phyloP scores from a whole-genome alignment of 2,888 invertebrate species.

The Lycaena phlaeas region DNA sequence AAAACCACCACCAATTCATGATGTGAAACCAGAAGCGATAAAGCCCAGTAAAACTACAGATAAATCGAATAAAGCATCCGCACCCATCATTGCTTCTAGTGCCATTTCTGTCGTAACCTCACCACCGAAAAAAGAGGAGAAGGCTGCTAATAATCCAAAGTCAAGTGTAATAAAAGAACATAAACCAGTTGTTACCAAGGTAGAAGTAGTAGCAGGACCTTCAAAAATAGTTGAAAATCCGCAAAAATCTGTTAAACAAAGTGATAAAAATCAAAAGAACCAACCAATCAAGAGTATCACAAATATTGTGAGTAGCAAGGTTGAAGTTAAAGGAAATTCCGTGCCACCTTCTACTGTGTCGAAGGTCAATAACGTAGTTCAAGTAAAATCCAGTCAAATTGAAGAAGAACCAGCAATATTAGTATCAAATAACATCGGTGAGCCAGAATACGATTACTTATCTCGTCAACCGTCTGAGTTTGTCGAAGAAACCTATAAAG shows the following conservation, averaged over 20 bases:
- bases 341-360: conserved; percentile 37
- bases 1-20: conserved; percentile 50
- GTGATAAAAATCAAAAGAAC: conserved; percentile 43
- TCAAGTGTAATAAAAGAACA: conserved; percentile 57
- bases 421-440: conserved; percentile 80
- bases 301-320: conserved; percentile 57
- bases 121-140: conserved; percentile 60
- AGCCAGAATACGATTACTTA: conserved; percentile 88
- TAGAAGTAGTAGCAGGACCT: conserved; percentile 71
- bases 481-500: conserved; percentile 88
- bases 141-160: conserved; percentile 50
- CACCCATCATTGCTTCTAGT: conserved; percentile 47
- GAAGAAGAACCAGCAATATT: conserved; percentile 74
- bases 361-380: conserved; percentile 70
- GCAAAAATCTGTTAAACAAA: conserved; percentile 41
- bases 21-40: conserved; percentile 53
- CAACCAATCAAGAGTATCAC: conserved; percentile 48
- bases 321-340: conserved; percentile 60
- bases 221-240: conserved; percentile 57
- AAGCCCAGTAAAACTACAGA: conserved; percentile 58
- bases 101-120: conserved; percentile 52
- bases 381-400: conserved; percentile 58
- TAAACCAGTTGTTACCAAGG: conserved; percentile 63
- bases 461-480: conserved; percentile 89
- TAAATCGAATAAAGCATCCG: conserved; percentile 48